Evolutionary conservation across 1,140 invertebrate genomes (phyloP).

Genomic region (Adelges cooleyi): DNA sequence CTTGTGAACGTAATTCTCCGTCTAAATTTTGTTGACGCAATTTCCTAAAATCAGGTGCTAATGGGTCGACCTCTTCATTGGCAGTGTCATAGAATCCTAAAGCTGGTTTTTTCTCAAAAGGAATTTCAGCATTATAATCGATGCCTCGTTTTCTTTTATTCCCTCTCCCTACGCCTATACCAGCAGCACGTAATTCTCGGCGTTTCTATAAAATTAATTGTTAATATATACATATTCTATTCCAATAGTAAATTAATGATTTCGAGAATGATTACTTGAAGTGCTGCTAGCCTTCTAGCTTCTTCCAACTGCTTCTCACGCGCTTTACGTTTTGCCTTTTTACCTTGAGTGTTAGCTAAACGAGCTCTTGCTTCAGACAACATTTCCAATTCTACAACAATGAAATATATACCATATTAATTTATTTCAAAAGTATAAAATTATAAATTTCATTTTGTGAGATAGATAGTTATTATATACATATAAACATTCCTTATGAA

Average conservation of each 20-base stretch:
- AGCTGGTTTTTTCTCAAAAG: conserved; percentile 89
- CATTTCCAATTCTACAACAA: conserved; percentile 83
- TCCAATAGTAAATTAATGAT: background rate
- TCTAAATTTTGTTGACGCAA: conserved; percentile 87
- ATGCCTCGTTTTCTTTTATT: conserved; percentile 74
- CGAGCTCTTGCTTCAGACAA: conserved; percentile 94
- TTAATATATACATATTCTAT: background rate
- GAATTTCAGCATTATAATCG: conserved; percentile 96
- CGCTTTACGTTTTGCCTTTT: conserved; percentile 98
- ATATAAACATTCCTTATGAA: too few relatives aligned
- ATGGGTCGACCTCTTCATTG: conserved; percentile 74
- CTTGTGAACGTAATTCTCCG: conserved; percentile 77
- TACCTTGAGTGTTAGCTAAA: conserved; percentile 97
- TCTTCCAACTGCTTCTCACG: conserved; percentile 98
- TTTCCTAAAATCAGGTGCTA: conserved; percentile 76
- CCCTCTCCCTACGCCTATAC: conserved; percentile 67
- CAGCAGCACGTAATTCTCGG: conserved; percentile 89
- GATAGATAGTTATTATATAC: too few relatives aligned
- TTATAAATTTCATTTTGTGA: too few relatives aligned
- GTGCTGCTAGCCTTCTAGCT: conserved; percentile 83
- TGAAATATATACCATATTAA: too few relatives aligned
- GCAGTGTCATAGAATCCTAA: conserved; percentile 89
- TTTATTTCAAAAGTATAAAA: too few relatives aligned
- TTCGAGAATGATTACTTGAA: conserved; percentile 54
- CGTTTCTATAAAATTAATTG: conserved; percentile 55